These are phyloP conservation scores for Tringa solitaria DNA, from an alignment of 2,113 vertebrate genomes.

Conservation along the genomic window DNA sequence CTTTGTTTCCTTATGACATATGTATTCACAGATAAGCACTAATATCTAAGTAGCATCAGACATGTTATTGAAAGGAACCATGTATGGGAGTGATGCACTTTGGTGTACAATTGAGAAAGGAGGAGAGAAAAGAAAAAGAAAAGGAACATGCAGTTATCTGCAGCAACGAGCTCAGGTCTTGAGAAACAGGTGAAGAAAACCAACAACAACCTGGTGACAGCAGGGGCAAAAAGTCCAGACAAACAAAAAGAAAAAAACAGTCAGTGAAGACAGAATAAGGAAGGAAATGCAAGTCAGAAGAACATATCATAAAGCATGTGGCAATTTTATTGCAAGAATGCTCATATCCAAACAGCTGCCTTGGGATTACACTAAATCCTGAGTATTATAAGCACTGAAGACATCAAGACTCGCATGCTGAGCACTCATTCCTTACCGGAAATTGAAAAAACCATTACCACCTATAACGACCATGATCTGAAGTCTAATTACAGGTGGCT, in stretches of 20 bases:
- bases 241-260: not conserved
- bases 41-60: not conserved
- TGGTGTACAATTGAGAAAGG: not conserved
- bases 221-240: not conserved
- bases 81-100: not conserved
- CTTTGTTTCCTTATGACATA: not conserved
- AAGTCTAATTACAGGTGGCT: not conserved
- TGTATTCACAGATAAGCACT: not conserved
- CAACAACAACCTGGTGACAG: not conserved
- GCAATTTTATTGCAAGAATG: not conserved
- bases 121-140: not conserved
- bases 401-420: not conserved
- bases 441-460: not conserved
- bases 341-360: not conserved
- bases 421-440: not conserved
- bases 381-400: not conserved
- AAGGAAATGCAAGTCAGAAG: not conserved
- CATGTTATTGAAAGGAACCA: not conserved
- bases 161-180: not conserved
- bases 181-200: not conserved
- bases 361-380: not conserved
- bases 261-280: not conserved
- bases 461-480: not conserved
- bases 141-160: not conserved
- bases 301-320: not conserved